phyloP scores from a whole-genome alignment of 2,888 invertebrate species.

The Athalia circularis region DNA sequence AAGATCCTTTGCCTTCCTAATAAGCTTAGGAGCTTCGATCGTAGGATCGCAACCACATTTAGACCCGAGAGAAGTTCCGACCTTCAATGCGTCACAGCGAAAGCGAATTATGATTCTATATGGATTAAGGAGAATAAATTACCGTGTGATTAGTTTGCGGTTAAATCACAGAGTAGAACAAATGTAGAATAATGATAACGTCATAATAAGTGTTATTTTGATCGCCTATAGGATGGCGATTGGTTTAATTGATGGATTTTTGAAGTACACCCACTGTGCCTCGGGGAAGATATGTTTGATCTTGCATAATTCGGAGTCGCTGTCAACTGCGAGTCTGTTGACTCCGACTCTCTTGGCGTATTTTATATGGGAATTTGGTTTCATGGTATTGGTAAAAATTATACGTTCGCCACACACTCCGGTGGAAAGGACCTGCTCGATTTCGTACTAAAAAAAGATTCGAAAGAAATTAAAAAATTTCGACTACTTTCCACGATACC shows the following conservation, averaged over 20 bases:
- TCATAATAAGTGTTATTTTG: background rate
- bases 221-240: background rate
- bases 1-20: constrained; percentile 60
- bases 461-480: background rate
- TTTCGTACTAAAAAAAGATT: constrained; percentile 74
- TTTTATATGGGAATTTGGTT: constrained; percentile 75
- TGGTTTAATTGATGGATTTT: background rate
- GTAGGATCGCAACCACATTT: constrained; percentile 70
- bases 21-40: constrained; percentile 61
- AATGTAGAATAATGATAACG: no score
- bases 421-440: constrained; percentile 75
- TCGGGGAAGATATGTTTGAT: constrained; percentile 75
- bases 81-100: constrained; percentile 60
- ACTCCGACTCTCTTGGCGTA: constrained; percentile 76
- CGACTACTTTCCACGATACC: background rate
- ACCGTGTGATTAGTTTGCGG: background rate
- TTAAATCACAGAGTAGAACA: no score
- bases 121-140: background rate
- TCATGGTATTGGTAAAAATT: constrained; percentile 79
- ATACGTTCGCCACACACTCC: constrained; percentile 76
- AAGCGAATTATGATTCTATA: constrained; percentile 65
- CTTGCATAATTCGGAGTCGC: constrained; percentile 77
- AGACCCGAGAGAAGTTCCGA: constrained; percentile 55
- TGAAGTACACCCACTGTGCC: constrained; percentile 69
- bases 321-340: constrained; percentile 78